These are phyloP conservation scores for Mactra quadrangularis DNA, from an alignment of 1,140 invertebrate species.

Conservation along the genomic window DNA sequence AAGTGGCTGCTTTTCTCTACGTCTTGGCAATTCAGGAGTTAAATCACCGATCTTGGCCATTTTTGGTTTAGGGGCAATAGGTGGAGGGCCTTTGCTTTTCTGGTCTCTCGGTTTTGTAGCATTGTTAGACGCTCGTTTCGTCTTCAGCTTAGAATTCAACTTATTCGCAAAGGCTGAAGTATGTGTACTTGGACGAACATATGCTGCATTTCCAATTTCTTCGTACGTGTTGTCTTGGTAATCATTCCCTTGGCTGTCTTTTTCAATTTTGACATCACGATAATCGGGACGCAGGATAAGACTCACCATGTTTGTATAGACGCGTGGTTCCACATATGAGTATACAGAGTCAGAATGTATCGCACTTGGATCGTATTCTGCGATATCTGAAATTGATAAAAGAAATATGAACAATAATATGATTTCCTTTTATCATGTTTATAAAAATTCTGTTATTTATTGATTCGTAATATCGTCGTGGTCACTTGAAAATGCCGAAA, in stretches of 20 bases:
- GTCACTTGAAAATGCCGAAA: too few species aligned
- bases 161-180: neutral
- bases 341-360: too few species aligned
- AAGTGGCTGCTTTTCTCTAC: too few species aligned
- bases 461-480: too few species aligned
- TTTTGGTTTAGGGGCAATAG: slow-evolving; percentile 14
- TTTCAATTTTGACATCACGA: neutral
- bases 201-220: slow-evolving; percentile 11
- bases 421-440: too few species aligned
- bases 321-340: too few species aligned
- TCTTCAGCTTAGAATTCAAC: neutral
- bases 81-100: neutral
- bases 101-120: neutral
- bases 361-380: too few species aligned
- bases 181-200: neutral
- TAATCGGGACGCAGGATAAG: neutral
- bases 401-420: too few species aligned
- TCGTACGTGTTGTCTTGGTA: neutral
- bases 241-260: neutral
- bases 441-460: too few species aligned
- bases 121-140: neutral
- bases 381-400: too few species aligned
- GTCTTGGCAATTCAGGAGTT: too few species aligned
- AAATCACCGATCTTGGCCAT: too few species aligned
- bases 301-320: slow-evolving; percentile 6